Evolutionary conservation across 2,797 vertebrate species (phyloP), one percentile per base, ranked within the genome.

Genomic region (Astyanax mexicanus): DNA sequence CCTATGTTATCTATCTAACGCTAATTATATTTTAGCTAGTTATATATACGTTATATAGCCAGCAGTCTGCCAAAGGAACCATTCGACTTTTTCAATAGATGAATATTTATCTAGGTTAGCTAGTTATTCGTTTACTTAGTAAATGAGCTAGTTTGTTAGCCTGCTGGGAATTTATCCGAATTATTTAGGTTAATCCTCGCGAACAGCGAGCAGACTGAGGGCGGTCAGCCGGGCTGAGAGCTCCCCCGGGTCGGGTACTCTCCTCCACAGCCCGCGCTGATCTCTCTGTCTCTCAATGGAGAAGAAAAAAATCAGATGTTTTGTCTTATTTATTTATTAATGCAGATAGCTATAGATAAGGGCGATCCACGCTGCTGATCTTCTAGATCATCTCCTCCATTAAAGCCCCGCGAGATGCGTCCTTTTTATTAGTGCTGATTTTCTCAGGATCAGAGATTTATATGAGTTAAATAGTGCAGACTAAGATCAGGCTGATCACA

Each of bases 291-390:
- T 23, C 42, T 44, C 42, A 81, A 74, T 81, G 79, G 55, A 69
- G 72, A 79, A 42, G 72, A 80, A 60, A 85, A 57, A 82, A 80
- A n/a, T n/a, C n/a, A n/a, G n/a, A n/a, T n/a, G n/a, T n/a, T n/a
- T n/a, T n/a, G n/a, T 81, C 72, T 87, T 85, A 86, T 86, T 73
- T 84, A 80, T 73, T 61, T 44, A 78, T 67, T 69, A 57, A 84
- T 45, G 35, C 19, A 64, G 40, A 57, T 40, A 32, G 40, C 57
- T 40, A 32, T n/a, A 68, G 17, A 45, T 37, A 35, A 17, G 40
- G 23, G 9, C 38, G 15, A 38, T 60, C 23, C 17, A 23, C 37
- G 29, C 45, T 44, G 32, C 21, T n/a, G n/a, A n/a, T n/a, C n/a
- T 42, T 4, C 40, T 9, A 1, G 38, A 47, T 17, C 15, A 47